A percentile compares a stretch with the other conserved stretches of the same genome.
phyloP scores from a whole-genome alignment of 2,113 vertebrate genomes.

The Forbesichthys agassizii region DNA sequence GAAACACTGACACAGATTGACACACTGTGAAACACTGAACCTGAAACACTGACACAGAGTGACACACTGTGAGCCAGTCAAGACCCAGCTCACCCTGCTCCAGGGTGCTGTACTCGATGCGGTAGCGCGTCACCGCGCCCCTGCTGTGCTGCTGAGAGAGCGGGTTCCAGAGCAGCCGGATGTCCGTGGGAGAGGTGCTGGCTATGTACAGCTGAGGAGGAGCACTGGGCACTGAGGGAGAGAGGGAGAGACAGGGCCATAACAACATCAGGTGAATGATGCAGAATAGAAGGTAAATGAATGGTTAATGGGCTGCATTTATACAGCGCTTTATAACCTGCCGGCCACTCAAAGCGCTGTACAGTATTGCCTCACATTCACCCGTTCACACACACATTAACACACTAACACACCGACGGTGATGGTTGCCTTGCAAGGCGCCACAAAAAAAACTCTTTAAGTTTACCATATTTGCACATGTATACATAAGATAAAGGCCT shows the following conservation, averaged over 20 bases:
- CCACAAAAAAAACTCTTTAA: not conserved
- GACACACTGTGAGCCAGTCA: not conserved
- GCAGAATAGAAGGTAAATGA: not conserved
- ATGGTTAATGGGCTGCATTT: too few relatives aligned
- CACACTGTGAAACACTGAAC: too few relatives aligned
- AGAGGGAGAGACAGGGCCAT: not conserved
- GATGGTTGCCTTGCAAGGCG: too few relatives aligned
- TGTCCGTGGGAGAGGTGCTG: constrained; percentile 87
- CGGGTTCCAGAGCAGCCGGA: constrained; percentile 90
- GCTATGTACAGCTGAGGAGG: constrained; percentile 90
- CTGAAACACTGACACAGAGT: too few relatives aligned
- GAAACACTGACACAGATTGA: too few relatives aligned
- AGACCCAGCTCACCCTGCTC: constrained; percentile 82
- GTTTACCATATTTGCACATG: constrained; percentile 34
- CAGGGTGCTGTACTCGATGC: constrained; percentile 87
- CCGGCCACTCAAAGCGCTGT: too few relatives aligned
- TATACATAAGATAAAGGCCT: constrained; percentile 29
- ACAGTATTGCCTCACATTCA: too few relatives aligned
- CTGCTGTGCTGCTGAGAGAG: constrained; percentile 85
- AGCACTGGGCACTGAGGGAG: constrained; percentile 83
- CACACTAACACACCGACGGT: too few relatives aligned
- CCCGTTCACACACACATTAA: too few relatives aligned
- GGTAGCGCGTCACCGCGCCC: constrained; percentile 88
- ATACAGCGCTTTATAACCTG: too few relatives aligned
- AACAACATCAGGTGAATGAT: not conserved